phyloP scores from a whole-genome alignment of 2,113 vertebrate genomes.

The Gasterosteus nipponicus region DNA sequence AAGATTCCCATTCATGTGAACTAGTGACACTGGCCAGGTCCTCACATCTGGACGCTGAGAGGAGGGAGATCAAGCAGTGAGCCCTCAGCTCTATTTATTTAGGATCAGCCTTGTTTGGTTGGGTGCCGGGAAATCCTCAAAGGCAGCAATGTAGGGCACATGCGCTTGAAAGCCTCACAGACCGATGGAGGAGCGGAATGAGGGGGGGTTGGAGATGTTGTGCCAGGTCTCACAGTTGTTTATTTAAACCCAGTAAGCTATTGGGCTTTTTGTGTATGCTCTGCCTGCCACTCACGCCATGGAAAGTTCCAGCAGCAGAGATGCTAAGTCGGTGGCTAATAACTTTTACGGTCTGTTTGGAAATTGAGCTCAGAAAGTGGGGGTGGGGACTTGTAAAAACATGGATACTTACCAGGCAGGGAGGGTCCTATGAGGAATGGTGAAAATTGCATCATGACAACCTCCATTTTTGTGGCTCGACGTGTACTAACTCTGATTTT shows the following conservation, averaged over 20 bases:
- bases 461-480: background rate
- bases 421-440: background rate
- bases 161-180: constrained; percentile 50
- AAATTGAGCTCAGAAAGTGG: background rate
- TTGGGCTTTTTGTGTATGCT: constrained; percentile 40
- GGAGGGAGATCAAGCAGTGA: constrained; percentile 33
- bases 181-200: constrained; percentile 43
- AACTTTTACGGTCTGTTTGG: background rate
- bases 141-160: constrained; percentile 58
- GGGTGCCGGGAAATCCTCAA: constrained; percentile 65
- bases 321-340: constrained; percentile 39
- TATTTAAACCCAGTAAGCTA: constrained; percentile 59
- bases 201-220: constrained; percentile 21
- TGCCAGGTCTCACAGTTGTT: constrained; percentile 46
- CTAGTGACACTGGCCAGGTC: constrained; percentile 78
- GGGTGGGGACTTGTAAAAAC: background rate
- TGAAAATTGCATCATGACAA: background rate
- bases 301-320: constrained; percentile 73
- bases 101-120: constrained; percentile 53
- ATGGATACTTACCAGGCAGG: background rate
- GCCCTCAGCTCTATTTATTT: constrained; percentile 32
- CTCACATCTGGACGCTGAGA: constrained; percentile 64
- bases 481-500: background rate
- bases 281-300: constrained; percentile 43
- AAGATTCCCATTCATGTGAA: constrained; percentile 86